Base-by-base conservation (phyloP, 1,140 invertebrate species). In the Aphaenogaster rudis region DNA sequence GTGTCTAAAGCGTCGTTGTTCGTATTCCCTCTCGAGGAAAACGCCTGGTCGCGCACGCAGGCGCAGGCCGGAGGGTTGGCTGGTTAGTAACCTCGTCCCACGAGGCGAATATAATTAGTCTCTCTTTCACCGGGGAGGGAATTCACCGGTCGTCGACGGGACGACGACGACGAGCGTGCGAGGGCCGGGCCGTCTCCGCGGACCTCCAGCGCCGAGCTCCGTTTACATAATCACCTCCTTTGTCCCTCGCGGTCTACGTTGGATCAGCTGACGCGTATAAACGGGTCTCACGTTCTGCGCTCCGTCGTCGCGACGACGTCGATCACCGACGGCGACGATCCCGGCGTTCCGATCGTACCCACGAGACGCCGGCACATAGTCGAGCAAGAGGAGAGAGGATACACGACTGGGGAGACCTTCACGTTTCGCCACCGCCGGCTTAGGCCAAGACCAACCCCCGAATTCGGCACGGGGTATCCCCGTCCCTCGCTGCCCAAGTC, bases 171-270 rank as follows among this genome's bases (percentile, higher is more conserved):
- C 8, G 13, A 63, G 17, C 28, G 50, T 28, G 11, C 45, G 21
- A 50, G 28, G 28, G 28, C 28, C 21, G 9, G 15, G 6, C 17
- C 9, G 11, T 1, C 17, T 8, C 15, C 28, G 15, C 21, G 64
- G 59, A 69, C 33, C 39, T 63, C 42, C 66, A 54, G 39, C 85
- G 8, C 21, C 13, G 42, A 39, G 9, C 11, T 36, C 39, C 52
- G 67, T 88, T 90, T 88, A 88, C 64, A 90, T 91, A 91, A 90
- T 90, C 89, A 91, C 90, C 90, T 86, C 57, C 52, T 78, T 77
- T 54, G 50, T 81, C 15, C 48, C 21, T 64, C 48, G 63, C 52
- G 52, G 61, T 36, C 57, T 80, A 69, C 67, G 88, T 66, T 57
- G 88, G 45, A 88, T 90, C 86, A 80, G 80, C 86, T 88, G 89